phyloP scores from a whole-genome alignment of 2,113 vertebrate species.

The Nibea albiflora region DNA sequence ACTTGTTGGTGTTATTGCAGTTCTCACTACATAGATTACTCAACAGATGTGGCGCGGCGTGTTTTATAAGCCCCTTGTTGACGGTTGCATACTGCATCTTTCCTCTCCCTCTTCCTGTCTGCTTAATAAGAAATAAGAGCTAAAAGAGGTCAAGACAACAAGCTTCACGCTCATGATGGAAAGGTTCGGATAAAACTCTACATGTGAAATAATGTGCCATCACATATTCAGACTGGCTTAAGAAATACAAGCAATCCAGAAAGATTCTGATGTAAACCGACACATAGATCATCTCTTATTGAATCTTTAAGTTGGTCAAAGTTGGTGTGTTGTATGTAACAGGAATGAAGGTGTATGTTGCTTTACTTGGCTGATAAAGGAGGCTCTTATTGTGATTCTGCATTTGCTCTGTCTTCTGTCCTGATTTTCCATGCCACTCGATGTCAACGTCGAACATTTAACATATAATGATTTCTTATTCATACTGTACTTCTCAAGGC shows the following conservation, averaged over 20 bases:
- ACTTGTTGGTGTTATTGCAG: not conserved
- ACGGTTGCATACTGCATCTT: constrained; percentile 26
- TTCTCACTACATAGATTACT: constrained; percentile 9
- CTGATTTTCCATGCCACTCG: not conserved
- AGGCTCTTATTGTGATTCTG: not conserved
- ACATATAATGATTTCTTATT: not conserved
- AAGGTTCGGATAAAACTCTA: not conserved
- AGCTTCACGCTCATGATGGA: too few relatives aligned
- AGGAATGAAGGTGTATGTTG: too few relatives aligned
- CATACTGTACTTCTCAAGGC: not conserved
- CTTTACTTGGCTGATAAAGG: too few relatives aligned
- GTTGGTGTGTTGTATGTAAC: not conserved
- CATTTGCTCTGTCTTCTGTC: not conserved
- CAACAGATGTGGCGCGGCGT: constrained; percentile 12
- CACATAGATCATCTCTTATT: not conserved
- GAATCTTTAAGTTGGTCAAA: not conserved
- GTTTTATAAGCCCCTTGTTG: not conserved
- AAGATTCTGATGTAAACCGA: not conserved
- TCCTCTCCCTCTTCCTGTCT: constrained; percentile 12
- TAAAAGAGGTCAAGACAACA: not conserved
- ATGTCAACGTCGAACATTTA: not conserved
- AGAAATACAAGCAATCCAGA: not conserved
- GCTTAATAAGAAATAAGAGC: constrained; percentile 20
- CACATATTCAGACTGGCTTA: not conserved
- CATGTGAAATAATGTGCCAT: not conserved